Percentiles rank a stretch among this genome's conserved stretches.
Conservation (phyloP, 2,113 vertebrate genomes). For the Clarias magur region DNA sequence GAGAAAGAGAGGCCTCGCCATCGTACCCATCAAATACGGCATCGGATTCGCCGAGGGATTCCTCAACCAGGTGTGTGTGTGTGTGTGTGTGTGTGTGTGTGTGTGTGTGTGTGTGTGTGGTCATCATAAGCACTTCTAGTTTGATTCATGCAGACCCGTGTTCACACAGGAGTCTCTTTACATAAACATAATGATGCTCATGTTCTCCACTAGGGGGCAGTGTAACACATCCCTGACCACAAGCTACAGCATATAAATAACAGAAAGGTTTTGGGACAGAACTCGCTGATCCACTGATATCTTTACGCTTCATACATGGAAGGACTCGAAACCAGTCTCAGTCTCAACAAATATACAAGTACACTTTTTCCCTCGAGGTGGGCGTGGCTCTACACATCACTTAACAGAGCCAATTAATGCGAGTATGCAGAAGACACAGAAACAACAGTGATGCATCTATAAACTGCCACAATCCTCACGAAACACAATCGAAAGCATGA, state of each 20-base stretch:
- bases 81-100: conserved; percentile 27
- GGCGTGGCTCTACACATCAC: too few relatives aligned
- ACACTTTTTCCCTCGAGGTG: too few relatives aligned
- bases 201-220: not conserved
- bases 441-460: too few relatives aligned
- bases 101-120: not conserved
- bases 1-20: conserved; percentile 82
- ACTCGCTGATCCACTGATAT: too few relatives aligned
- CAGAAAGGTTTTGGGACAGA: too few relatives aligned
- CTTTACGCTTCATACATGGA: too few relatives aligned
- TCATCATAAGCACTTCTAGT: not conserved
- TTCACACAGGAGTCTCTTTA: not conserved
- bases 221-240: not conserved
- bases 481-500: too few relatives aligned
- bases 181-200: not conserved
- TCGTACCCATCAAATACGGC: conserved; percentile 82
- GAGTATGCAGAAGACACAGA: too few relatives aligned
- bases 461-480: too few relatives aligned
- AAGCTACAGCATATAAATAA: not conserved
- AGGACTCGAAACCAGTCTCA: too few relatives aligned
- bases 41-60: conserved; percentile 71
- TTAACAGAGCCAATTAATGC: too few relatives aligned
- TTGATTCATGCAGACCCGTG: not conserved
- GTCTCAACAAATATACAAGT: too few relatives aligned
- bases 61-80: conserved; percentile 77